A percentile compares a stretch with the other conserved stretches of the same genome.
These are phyloP conservation scores for Drosophila mayri DNA, from an alignment of 1,140 invertebrate species.

Conservation along the genomic window DNA sequence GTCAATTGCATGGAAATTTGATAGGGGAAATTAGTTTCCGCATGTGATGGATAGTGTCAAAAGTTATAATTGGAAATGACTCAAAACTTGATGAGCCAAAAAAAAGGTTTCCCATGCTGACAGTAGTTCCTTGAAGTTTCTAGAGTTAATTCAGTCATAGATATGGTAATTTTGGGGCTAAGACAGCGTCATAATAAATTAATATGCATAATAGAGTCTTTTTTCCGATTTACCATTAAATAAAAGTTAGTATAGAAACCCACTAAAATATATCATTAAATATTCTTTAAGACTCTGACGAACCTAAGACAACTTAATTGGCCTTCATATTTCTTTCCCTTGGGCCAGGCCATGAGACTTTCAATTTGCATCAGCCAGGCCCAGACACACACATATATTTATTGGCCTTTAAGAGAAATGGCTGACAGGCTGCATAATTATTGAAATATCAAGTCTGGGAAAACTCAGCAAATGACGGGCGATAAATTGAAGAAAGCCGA, in stretches of 20 bases:
- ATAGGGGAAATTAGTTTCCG: constrained; percentile 20
- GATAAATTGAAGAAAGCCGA: constrained; percentile 55
- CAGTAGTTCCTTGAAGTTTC: background rate
- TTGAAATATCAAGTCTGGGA: constrained; percentile 43
- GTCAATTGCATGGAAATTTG: constrained; percentile 9
- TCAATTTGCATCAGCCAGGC: constrained; percentile 39
- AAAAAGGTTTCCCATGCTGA: background rate
- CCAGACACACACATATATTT: constrained; percentile 24
- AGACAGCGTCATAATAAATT: background rate
- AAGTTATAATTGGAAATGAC: constrained; percentile 13
- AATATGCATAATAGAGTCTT: too few relatives aligned
- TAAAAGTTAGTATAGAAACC: too few relatives aligned
- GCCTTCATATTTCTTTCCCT: constrained; percentile 27
- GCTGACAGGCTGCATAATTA: constrained; percentile 47
- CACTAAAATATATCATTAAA: too few relatives aligned
- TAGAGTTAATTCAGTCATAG: background rate
- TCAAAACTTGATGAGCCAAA: constrained; percentile 5
- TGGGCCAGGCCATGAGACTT: constrained; percentile 20
- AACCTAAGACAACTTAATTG: constrained; percentile 18
- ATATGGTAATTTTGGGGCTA: background rate
- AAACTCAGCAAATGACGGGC: constrained; percentile 31
- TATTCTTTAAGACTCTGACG: background rate
- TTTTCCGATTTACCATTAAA: background rate
- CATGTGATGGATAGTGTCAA: constrained; percentile 15
- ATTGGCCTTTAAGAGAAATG: constrained; percentile 41